These are phyloP conservation scores for Euproctis similis DNA, from an alignment of 2,888 invertebrate species.

Conservation along the genomic window DNA sequence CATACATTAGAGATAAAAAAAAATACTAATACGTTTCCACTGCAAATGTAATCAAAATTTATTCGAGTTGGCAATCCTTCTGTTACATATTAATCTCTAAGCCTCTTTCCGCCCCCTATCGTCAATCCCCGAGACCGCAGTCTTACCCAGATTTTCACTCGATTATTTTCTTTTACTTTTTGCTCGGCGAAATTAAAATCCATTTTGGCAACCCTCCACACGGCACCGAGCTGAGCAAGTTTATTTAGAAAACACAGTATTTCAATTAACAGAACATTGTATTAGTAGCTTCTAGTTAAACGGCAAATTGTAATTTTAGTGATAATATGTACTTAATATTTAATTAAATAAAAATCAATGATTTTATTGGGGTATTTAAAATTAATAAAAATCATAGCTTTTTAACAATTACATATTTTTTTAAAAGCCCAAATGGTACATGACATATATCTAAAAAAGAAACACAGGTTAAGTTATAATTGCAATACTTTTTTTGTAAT, in stretches of 20 bases:
- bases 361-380: too few relatives aligned
- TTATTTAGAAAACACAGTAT: slow-evolving; percentile 20
- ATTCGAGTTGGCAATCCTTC: slow-evolving; percentile 9
- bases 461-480: too few relatives aligned
- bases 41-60: slow-evolving; percentile 10
- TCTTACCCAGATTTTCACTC: slow-evolving; percentile 12
- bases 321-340: too few relatives aligned
- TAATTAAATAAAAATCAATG: too few relatives aligned
- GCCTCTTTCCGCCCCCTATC: slow-evolving; percentile 9
- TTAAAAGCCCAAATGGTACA: too few relatives aligned
- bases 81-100: slow-evolving; percentile 12
- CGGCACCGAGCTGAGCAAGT: slow-evolving; percentile 13
- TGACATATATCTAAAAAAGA: too few relatives aligned
- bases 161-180: slow-evolving; percentile 12
- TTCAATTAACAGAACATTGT: slow-evolving; percentile 18
- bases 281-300: slow-evolving; percentile 4
- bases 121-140: slow-evolving; percentile 10
- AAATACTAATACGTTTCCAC: neutral
- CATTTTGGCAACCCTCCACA: slow-evolving; percentile 15
- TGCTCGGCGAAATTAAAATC: slow-evolving; percentile 21
- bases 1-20: neutral
- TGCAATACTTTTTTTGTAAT: too few relatives aligned
- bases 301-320: too few relatives aligned
- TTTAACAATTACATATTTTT: too few relatives aligned
- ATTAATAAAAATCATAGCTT: too few relatives aligned